Conservation (phyloP, 2,113 vertebrate genomes). For the Pangasianodon hypophthalmus region DNA sequence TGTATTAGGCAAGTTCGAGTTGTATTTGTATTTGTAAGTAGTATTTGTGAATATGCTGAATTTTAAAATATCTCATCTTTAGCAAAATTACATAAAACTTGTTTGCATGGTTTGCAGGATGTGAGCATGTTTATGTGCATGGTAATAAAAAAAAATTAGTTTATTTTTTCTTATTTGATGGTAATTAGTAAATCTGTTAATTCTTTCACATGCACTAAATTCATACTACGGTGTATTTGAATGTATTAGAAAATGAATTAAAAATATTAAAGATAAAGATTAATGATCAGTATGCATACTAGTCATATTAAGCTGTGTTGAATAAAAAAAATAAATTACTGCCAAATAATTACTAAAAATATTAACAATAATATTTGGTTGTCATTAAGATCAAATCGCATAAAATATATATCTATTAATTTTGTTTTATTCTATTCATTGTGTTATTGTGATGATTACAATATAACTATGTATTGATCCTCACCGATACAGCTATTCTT, state of each 20-base stretch:
- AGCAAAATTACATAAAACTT: background rate
- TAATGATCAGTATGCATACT: background rate
- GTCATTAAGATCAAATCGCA: background rate
- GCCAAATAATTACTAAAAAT: background rate
- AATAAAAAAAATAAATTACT: background rate
- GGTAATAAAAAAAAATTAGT: background rate
- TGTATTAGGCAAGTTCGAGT: background rate
- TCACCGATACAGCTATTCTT: background rate
- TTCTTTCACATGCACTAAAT: background rate
- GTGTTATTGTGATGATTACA: background rate
- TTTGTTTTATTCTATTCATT: background rate
- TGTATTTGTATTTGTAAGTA: background rate
- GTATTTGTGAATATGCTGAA: background rate
- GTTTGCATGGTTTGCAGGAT: background rate
- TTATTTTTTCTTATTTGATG: background rate
- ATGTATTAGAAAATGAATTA: background rate
- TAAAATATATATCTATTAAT: background rate
- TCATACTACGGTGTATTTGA: background rate
- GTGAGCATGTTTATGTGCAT: background rate
- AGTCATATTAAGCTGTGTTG: background rate
- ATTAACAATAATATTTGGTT: background rate
- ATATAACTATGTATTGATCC: background rate
- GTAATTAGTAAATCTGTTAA: background rate
- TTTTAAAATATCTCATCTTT: background rate
- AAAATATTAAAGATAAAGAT: background rate